Conservation (phyloP, 1,140 invertebrate species). For the Helicorthomorpha holstii region DNA sequence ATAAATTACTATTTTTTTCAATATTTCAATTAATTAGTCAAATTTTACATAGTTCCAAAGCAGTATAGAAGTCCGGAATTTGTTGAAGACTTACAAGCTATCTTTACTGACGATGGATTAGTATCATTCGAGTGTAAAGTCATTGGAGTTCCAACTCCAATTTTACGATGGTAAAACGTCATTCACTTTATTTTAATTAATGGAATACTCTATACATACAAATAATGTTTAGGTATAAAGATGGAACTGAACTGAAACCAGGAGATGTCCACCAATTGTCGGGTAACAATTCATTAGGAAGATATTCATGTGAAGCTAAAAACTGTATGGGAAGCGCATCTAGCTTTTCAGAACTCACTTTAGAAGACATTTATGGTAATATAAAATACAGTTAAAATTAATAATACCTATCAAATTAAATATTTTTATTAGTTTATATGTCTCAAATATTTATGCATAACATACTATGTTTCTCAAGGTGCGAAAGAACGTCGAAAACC, state of each 20-base stretch:
- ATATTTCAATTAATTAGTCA: not conserved
- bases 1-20: not conserved
- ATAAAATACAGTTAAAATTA: not conserved
- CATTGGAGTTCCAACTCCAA: constrained; percentile 70
- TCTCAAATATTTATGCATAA: too few relatives aligned
- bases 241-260: constrained; percentile 73
- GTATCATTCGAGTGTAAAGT: constrained; percentile 87
- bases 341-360: constrained; percentile 65
- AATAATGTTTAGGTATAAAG: constrained; percentile 50
- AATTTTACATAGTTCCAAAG: constrained; percentile 46
- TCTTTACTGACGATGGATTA: constrained; percentile 72
- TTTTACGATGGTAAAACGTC: constrained; percentile 4
- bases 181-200: not conserved
- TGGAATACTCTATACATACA: not conserved
- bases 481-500: not conserved
- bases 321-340: constrained; percentile 82
- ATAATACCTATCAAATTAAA: not conserved
- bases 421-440: not conserved
- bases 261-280: constrained; percentile 82
- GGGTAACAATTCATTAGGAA: constrained; percentile 48
- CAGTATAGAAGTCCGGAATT: constrained; percentile 75
- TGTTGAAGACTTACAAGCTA: constrained; percentile 68
- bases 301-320: constrained; percentile 73
- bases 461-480: not conserved
- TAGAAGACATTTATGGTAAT: constrained; percentile 67